phyloP scores from a whole-genome alignment of 2,113 vertebrate genomes.

The Scopus umbretta region DNA sequence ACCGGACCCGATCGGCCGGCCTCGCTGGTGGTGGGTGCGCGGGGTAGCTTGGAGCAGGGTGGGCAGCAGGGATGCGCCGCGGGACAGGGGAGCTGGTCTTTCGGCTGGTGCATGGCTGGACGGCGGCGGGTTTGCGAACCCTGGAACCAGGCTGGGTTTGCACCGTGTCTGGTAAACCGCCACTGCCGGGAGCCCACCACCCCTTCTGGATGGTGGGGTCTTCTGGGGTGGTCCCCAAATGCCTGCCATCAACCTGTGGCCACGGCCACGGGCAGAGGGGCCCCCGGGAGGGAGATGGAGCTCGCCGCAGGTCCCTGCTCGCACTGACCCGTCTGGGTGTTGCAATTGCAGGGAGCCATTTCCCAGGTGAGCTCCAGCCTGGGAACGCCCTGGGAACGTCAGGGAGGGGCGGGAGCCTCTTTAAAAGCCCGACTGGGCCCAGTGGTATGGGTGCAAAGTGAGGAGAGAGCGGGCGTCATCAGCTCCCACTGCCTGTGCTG shows the following conservation, averaged over 20 bases:
- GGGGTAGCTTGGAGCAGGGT: neutral
- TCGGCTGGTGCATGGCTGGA: rapidly evolving
- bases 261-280: rapidly evolving
- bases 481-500: neutral
- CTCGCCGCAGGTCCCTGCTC: neutral
- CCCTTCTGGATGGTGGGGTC: rapidly evolving
- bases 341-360: neutral
- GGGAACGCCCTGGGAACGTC: conserved; percentile 48
- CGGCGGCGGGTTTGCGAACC: rapidly evolving
- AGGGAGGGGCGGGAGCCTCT: conserved; percentile 34
- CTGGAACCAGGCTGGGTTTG: neutral
- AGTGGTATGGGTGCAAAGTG: neutral
- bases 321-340: neutral
- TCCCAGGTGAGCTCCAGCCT: neutral
- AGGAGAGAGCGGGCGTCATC: neutral
- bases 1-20: rapidly evolving
- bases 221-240: neutral
- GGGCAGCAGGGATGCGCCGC: rapidly evolving
- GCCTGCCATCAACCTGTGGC: rapidly evolving
- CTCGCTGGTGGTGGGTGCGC: rapidly evolving
- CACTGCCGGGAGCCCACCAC: neutral
- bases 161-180: rapidly evolving
- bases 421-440: conserved; percentile 8
- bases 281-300: neutral
- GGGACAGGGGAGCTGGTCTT: neutral